A percentile compares a stretch with the other conserved stretches of the same genome.
These are phyloP conservation scores for Drosophila kikkawai DNA, from an alignment of 1,140 invertebrate genomes.

Conservation along the genomic window DNA sequence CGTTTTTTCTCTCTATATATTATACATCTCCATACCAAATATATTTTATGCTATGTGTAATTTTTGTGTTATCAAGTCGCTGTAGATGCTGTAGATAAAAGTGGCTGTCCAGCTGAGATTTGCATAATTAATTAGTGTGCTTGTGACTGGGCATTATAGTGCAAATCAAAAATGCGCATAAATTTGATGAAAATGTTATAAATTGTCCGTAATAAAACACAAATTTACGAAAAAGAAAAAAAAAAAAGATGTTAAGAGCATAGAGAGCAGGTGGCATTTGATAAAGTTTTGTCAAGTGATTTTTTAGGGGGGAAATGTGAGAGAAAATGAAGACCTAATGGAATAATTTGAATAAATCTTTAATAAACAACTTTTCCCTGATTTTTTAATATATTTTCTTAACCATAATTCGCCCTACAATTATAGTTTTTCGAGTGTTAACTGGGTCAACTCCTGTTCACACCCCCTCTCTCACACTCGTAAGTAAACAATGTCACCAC, in stretches of 20 bases:
- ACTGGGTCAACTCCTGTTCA: conserved; percentile 31
- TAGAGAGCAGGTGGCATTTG: conserved; percentile 69
- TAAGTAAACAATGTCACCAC: conserved; percentile 37
- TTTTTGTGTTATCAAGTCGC: conserved; percentile 49
- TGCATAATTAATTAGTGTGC: conserved; percentile 78
- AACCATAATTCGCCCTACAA: not conserved
- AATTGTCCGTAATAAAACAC: conserved; percentile 76
- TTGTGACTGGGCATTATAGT: conserved; percentile 73
- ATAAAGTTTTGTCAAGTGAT: conserved; percentile 1
- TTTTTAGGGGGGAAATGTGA: not conserved
- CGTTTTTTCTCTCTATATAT: not conserved
- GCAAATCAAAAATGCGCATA: conserved; percentile 82
- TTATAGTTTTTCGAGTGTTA: conserved; percentile 5
- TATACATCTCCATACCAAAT: no score
- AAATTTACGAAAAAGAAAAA: conserved; percentile 36
- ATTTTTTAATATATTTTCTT: not conserved
- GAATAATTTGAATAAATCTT: not conserved
- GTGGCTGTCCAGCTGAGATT: conserved; percentile 55
- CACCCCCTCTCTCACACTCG: not conserved
- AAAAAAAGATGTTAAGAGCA: conserved; percentile 11
- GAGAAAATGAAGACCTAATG: not conserved
- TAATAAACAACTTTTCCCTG: not conserved
- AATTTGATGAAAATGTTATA: conserved; percentile 75
- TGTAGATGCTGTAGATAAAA: conserved; percentile 66
- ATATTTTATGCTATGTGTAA: conserved; percentile 31